Evolutionary conservation across 2,113 vertebrate genomes (phyloP).

Genomic region (Dipodomys stephensi): DNA sequence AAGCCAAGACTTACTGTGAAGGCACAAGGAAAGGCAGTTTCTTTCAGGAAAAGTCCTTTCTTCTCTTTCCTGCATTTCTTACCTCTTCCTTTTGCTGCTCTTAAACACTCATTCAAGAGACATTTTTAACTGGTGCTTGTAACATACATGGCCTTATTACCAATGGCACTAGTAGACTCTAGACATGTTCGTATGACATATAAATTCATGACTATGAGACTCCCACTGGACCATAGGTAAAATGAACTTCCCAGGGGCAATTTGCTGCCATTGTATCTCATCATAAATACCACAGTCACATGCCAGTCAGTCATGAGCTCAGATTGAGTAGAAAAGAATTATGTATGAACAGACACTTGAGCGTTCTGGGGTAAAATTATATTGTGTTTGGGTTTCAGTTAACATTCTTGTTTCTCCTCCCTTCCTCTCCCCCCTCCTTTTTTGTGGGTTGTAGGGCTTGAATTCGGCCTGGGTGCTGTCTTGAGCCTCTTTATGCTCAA

Average conservation of each 20-base stretch:
- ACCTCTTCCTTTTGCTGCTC: background rate
- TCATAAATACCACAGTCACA: background rate
- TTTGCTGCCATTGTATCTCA: background rate
- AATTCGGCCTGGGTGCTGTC: no score
- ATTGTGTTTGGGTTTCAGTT: background rate
- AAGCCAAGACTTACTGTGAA: slow-evolving; percentile 67
- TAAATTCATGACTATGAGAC: background rate
- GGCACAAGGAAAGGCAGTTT: background rate
- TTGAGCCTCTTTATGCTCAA: no score
- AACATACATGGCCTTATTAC: slow-evolving; percentile 16
- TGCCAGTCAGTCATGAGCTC: background rate
- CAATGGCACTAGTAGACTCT: background rate
- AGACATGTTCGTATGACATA: background rate
- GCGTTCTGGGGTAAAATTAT: background rate
- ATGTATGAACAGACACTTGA: background rate
- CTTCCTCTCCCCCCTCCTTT: background rate
- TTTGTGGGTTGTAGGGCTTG: no score
- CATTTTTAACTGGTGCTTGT: slow-evolving; percentile 26
- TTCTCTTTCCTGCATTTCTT: slow-evolving; percentile 31
- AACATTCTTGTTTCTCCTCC: background rate
- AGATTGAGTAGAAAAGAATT: slow-evolving; percentile 45
- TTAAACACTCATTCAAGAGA: background rate
- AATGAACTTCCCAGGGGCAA: background rate
- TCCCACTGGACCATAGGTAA: background rate
- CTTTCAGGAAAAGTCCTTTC: slow-evolving; percentile 44